Evolutionary conservation across 2,888 invertebrate species (phyloP), one percentile per base, ranked within the genome.

Genomic region (Colostygia pectinataria): DNA sequence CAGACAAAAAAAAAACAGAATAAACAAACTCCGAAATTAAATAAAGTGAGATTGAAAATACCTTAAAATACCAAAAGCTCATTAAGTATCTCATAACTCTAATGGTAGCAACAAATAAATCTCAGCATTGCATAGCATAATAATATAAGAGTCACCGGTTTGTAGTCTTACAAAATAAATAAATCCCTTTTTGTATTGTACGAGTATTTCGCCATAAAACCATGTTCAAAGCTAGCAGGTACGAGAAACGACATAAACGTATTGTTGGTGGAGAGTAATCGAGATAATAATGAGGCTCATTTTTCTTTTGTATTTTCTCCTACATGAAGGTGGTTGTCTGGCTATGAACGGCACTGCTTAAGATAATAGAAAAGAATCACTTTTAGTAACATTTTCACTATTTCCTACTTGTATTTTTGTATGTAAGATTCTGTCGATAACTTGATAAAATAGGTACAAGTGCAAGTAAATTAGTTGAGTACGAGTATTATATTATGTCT

Each of bases 271-370:
- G 45, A 50, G 55, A 61, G 57, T 59, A 61, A 61, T 57, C 57
- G 61, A 50, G 57, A 59, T 57, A 61, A 59, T 59, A 61, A 61
- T 61, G 61, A 59, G 53, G 50, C 43, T 49, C 59, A 57, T 61
- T 59, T 59, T 48, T 61, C 61, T 57, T 54, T 54, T 42, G 53
- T 55, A 55, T 61, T 59, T 54, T 59, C 59, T 53, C 45, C 50
- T 51, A 46, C 52, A 49, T 46, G 50, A 44, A 31, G 27, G 54
- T 57, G 53, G 53, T 39, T 52, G 42, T 46, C 46, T 42, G 24
- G 53, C 51, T 41, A 45, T 48, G 50, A 56, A 49, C 45, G 44
- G 51, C 48, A 39, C 42, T 42, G 51, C 44, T 57, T 51, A 51
- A 49, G 53, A 42, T 49, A 57, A 57, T 51, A 55, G 39, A 53